Evolutionary conservation across 1,140 invertebrate species (phyloP), one percentile per base, ranked within the genome.

Genomic region (Antheraea mylitta): DNA sequence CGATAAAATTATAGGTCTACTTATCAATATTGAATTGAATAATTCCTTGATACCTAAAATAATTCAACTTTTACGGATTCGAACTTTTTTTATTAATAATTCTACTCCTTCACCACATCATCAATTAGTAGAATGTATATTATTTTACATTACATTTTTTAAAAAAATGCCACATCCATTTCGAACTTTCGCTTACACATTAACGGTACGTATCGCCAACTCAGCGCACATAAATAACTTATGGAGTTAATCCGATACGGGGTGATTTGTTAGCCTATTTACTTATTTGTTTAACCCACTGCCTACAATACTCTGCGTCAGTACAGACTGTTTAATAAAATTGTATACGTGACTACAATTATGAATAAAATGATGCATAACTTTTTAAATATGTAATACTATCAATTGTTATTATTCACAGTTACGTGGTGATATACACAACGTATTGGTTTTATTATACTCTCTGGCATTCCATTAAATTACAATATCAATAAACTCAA

Each of bases 241-340:
- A 87, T 89, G 70, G 80, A 78, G 75, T 77, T 83, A 86, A 89
- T 86, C 85, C 80, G 84, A 89, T 87, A 80, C 69, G 71, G 75
- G 76, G 82, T 89, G 86, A 89, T 89, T 87, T 89, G 86, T 89
- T 82, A 80, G 75, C 76, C 80, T 82, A 86, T 89, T 89, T 87
- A 85, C 81, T 84, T 81, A 84, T 80, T 72, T 70, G 59, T 69
- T 66, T 72, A 74, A 70, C 76, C 72, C 71, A 73, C 69, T 71
- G 59, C 68, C 64, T 18, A 42, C 30, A 22, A 38, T 5, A 16
- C 66, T 19, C 48, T 30, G n/a, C 19, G 10, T 16, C 16, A 61
- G 6, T 22, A 30, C 60, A 61, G 19, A 61, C 19, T 36, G 30
- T 30, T 30, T 36, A 16, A 13, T 16, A 11, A 22, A 22, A 61